phyloP scores from a whole-genome alignment of 2,797 vertebrate genomes.

The Poecilia picta region DNA sequence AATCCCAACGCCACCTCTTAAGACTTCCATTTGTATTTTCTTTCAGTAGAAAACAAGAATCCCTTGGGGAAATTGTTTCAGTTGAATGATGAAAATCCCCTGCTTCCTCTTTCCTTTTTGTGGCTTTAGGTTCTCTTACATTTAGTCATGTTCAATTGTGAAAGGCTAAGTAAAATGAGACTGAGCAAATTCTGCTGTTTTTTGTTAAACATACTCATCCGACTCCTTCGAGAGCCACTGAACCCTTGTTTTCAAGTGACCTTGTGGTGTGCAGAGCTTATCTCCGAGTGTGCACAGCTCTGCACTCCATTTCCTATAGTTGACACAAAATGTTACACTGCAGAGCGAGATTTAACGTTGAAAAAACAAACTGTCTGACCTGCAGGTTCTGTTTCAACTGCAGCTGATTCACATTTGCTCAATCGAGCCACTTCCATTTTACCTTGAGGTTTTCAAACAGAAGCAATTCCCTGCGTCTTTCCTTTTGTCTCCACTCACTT shows the following conservation, averaged over 20 bases:
- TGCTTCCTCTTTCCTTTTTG: conserved; percentile 26
- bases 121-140: conserved; percentile 39
- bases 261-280: conserved; percentile 50
- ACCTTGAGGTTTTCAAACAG: conserved; percentile 50
- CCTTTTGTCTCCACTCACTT: conserved; percentile 42
- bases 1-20: conserved; percentile 15
- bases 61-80: conserved; percentile 20
- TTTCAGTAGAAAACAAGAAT: conserved; percentile 27
- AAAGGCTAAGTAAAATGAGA: conserved; percentile 55
- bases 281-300: conserved; percentile 42
- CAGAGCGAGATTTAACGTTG: conserved; percentile 30
- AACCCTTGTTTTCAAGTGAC: conserved; percentile 33
- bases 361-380: conserved; percentile 51
- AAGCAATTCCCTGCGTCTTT: conserved; percentile 43
- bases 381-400: conserved; percentile 52
- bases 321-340: conserved; percentile 26
- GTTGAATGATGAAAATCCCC: conserved; percentile 30
- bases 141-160: conserved; percentile 30
- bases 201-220: conserved; percentile 54
- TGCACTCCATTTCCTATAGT: conserved; percentile 39
- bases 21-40: conserved; percentile 27
- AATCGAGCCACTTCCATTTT: conserved; percentile 47
- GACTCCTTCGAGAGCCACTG: conserved; percentile 24
- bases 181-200: conserved; percentile 38
- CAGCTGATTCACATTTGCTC: conserved; percentile 49